Percentiles rank a stretch among this genome's conserved stretches.
phyloP scores from a whole-genome alignment of 2,113 vertebrate species.

The Ophiodon elongatus region DNA sequence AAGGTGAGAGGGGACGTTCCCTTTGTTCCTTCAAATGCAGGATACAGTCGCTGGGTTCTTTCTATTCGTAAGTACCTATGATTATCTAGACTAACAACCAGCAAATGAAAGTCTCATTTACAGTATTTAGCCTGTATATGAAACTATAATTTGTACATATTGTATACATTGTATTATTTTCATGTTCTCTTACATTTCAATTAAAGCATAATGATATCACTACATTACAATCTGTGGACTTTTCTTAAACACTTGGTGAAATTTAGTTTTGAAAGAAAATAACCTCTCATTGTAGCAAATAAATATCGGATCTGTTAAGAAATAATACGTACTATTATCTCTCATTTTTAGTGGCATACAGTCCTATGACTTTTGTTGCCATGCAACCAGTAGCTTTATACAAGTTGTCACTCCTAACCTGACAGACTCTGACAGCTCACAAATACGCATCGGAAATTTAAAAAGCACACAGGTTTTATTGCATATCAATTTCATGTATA shows the following conservation, averaged over 20 bases:
- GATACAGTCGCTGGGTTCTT: too few species aligned
- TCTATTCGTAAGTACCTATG: too few species aligned
- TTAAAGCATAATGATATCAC: not conserved
- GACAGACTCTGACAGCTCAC: conserved; percentile 27
- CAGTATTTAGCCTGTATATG: not conserved
- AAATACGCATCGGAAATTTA: conserved; percentile 81
- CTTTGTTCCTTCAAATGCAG: too few species aligned
- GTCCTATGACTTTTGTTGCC: too few species aligned
- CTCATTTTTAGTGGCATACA: too few species aligned
- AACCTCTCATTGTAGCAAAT: not conserved
- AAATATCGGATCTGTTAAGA: not conserved
- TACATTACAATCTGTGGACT: not conserved
- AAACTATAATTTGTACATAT: not conserved
- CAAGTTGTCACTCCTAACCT: not conserved
- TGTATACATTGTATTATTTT: not conserved
- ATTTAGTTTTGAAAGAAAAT: too few species aligned
- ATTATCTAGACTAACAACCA: too few species aligned
- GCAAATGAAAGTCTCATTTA: too few species aligned
- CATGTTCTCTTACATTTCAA: not conserved
- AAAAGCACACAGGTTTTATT: conserved; percentile 99
- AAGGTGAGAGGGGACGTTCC: too few species aligned
- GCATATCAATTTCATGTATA: conserved; percentile 99
- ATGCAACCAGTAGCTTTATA: too few species aligned
- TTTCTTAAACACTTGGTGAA: not conserved
- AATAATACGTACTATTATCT: too few species aligned